phyloP scores from a whole-genome alignment of 92 coral and sea anemone species.

The Meandrina meandrites region DNA sequence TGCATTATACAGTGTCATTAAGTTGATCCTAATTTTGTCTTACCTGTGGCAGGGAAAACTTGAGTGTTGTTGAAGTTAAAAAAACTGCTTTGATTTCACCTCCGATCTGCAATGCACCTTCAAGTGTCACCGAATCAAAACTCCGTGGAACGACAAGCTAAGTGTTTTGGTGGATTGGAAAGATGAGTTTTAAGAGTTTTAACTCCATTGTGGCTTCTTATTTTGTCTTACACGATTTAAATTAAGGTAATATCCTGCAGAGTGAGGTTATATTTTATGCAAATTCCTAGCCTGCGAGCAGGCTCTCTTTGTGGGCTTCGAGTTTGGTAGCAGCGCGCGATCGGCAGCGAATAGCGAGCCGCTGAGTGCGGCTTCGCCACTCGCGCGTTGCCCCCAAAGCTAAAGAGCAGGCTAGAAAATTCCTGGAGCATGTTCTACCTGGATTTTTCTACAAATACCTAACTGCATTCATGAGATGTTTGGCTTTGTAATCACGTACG shows the following conservation, averaged over 20 bases:
- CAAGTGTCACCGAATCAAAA: no score
- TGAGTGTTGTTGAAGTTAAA: background rate
- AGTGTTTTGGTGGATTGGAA: background rate
- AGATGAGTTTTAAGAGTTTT: background rate
- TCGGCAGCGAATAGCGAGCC: no score
- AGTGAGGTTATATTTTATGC: background rate
- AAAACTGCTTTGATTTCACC: no score
- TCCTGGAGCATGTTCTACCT: background rate
- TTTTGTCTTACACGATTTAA: background rate
- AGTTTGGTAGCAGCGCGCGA: no score
- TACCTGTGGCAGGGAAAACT: background rate
- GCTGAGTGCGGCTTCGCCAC: no score
- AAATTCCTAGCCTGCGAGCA: no score
- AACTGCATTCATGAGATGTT: background rate
- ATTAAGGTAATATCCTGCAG: background rate
- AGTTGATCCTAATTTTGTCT: background rate
- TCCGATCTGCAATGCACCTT: no score
- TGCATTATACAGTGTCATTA: no score
- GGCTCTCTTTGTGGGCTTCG: no score
- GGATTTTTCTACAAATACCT: background rate
- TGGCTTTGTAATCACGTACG: background rate
- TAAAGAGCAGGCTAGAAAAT: no score
- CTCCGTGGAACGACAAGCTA: background rate
- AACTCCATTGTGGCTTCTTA: background rate
- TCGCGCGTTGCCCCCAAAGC: no score